Evolutionary conservation across 2,888 invertebrate genomes (phyloP), one percentile per base, ranked within the genome.

Genomic region (Axea sp.): DNA sequence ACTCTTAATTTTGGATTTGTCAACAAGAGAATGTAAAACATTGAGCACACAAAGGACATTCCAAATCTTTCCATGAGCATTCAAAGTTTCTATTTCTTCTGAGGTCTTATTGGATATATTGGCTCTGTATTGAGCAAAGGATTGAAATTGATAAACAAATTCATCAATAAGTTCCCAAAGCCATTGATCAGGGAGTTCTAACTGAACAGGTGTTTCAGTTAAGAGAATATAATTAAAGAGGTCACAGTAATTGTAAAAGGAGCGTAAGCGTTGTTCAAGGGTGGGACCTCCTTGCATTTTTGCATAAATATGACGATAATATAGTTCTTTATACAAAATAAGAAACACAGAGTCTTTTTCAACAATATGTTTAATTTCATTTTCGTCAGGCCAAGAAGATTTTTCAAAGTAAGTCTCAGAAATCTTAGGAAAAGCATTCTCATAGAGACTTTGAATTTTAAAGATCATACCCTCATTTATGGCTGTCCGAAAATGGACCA

Each of bases 121-220:
- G 0, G 91, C 90, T 83, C 93, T 91, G 84, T 95, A 96, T 84
- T 96, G 96, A 0, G 95, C 93, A 84, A 95, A 94, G 72, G 96
- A 94, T 89, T 97, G 95, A 89, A 98, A 95, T 89, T 99, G 99
- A 85, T 99, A 99, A 30, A 99, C 97, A 89, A 99, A 99, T 87
- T 99, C 99, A 89, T 99, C 99, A 78, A 99, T 96, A 49, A 99
- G 92, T 87, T 99, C 99, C 99, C 99, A 99, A 19, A 99, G 90
- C 99, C 99, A 99, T 84, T 98, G 95, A 89, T 99, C 98, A 6
- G 99, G 99, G 65, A 99, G 88, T 85, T 97, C 96, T 47, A 98
- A 88, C 1, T 94, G 92, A 0, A 97, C 95, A 0, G 98, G 98
- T 22, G 93, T 93, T 77, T 94, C 93, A 0, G 96, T 93, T 80